Evolutionary conservation across 2,888 invertebrate species (phyloP).

Genomic region (Hyposoter dolosus): DNA sequence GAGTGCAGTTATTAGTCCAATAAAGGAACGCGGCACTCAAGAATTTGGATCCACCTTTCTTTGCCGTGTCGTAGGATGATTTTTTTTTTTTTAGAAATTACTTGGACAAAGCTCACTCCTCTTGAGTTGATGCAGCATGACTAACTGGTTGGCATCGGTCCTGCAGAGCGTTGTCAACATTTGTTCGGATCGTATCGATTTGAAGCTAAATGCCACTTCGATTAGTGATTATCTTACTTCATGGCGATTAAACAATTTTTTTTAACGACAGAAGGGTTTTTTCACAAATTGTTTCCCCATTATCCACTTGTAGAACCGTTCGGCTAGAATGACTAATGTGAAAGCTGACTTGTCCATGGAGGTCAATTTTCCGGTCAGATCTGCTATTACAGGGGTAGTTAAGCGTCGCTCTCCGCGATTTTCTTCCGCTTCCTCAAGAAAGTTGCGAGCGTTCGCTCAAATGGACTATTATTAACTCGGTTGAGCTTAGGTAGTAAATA

Average conservation of each 20-base stretch:
- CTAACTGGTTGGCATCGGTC: not conserved
- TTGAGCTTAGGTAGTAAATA: not conserved
- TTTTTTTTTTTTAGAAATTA: not conserved
- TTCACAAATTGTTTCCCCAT: not conserved
- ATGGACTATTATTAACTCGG: not conserved
- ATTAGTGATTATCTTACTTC: conserved; percentile 12
- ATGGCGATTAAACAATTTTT: not conserved
- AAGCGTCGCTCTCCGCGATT: not conserved
- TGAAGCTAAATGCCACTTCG: not conserved
- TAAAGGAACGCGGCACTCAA: not conserved
- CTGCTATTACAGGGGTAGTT: not conserved
- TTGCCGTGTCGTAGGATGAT: not conserved
- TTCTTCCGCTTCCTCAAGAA: not conserved
- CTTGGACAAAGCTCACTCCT: not conserved
- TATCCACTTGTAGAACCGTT: conserved; percentile 1
- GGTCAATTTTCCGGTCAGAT: conserved; percentile 3
- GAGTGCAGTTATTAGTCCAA: not conserved
- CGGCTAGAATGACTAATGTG: conserved; percentile 6
- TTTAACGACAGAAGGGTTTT: not conserved
- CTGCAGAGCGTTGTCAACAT: not conserved
- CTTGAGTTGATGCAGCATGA: not conserved
- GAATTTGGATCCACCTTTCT: not conserved
- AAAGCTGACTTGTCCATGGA: not conserved
- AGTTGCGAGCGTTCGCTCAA: not conserved
- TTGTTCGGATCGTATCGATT: not conserved